Conservation (phyloP, 2,113 vertebrate genomes). For the Gymnogyps californianus region DNA sequence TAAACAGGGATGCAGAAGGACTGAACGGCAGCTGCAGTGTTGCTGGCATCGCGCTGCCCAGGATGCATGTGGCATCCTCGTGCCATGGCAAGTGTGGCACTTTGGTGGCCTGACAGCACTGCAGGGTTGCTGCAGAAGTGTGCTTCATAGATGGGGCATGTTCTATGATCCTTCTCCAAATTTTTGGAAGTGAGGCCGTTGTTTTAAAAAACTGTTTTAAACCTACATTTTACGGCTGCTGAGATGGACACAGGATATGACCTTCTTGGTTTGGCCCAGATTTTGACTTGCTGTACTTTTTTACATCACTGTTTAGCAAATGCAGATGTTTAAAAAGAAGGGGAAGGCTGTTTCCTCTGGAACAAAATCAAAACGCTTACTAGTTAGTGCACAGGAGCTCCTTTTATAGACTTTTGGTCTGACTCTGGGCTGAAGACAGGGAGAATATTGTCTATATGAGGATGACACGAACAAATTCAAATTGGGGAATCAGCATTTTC, state of each 20-base stretch:
- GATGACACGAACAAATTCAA: neutral
- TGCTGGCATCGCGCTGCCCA: neutral
- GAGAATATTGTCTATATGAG: constrained; percentile 25
- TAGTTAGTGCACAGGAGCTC: constrained; percentile 13
- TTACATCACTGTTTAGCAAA: constrained; percentile 51
- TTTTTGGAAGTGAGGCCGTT: neutral
- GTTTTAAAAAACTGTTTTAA: neutral
- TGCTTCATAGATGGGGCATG: neutral
- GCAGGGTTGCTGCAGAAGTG: neutral
- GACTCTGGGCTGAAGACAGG: constrained; percentile 13
- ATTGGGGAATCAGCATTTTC: neutral
- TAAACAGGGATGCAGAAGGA: neutral
- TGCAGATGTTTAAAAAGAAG: constrained; percentile 49
- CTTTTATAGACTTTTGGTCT: constrained; percentile 27
- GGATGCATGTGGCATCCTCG: neutral
- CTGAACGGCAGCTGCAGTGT: neutral
- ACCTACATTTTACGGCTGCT: neutral
- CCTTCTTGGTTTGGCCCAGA: constrained; percentile 27
- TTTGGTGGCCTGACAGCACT: neutral
- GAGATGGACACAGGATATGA: constrained; percentile 47
- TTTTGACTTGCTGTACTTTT: constrained; percentile 26
- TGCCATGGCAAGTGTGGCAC: neutral
- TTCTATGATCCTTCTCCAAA: constrained; percentile 9
- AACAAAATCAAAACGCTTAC: constrained; percentile 14
- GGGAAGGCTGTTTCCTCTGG: constrained; percentile 35